Conservation (phyloP, 30 jellyfish, hydroid and myxozoan species). For the Phacellophora camtschatica region DNA sequence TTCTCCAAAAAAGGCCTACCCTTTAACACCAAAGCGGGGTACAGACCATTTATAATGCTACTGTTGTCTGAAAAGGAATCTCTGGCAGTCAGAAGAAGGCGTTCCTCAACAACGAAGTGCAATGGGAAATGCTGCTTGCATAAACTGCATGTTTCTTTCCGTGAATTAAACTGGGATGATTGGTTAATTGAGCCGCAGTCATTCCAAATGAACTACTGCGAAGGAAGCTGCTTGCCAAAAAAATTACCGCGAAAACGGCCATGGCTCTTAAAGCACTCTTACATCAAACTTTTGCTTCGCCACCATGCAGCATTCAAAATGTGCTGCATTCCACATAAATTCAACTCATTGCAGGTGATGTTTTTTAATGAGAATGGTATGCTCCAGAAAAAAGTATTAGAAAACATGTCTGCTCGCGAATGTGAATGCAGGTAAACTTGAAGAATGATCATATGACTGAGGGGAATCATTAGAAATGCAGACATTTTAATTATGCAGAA, state of each 20-base stretch:
- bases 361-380: slow-evolving; percentile 20
- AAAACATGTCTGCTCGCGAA: slow-evolving; percentile 40
- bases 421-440: too few species aligned
- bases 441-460: too few species aligned
- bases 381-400: slow-evolving; percentile 6
- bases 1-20: slow-evolving; percentile 14
- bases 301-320: too few species aligned
- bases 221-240: slow-evolving; percentile 45
- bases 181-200: slow-evolving; percentile 62
- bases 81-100: neutral
- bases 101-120: slow-evolving; percentile 18
- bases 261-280: too few species aligned
- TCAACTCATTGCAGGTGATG: slow-evolving; percentile 18
- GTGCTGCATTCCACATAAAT: slow-evolving; percentile 59
- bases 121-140: slow-evolving; percentile 51
- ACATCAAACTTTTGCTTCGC: too few species aligned
- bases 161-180: slow-evolving; percentile 52
- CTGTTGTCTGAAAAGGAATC: neutral
- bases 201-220: slow-evolving; percentile 57
- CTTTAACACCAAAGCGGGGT: slow-evolving; percentile 18
- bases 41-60: slow-evolving; percentile 56
- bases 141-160: slow-evolving; percentile 25
- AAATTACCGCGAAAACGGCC: too few species aligned
- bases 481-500: too few species aligned
- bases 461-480: too few species aligned